Conservation (phyloP, 1,140 invertebrate genomes). For the Frieseomelitta varia region DNA sequence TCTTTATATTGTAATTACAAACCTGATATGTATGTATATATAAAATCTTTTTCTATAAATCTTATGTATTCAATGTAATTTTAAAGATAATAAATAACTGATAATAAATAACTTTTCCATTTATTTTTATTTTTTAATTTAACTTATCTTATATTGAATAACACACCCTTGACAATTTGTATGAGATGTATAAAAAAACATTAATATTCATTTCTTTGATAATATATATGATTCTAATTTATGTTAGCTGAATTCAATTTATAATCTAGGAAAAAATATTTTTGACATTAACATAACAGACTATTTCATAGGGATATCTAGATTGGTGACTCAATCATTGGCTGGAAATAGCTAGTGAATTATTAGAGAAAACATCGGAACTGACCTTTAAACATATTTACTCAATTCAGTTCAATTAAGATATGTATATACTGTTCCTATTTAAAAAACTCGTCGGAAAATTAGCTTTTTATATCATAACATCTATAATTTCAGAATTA, state of each 20-base stretch:
- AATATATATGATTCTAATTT: too few relatives aligned
- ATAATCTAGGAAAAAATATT: not conserved
- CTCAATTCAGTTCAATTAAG: not conserved
- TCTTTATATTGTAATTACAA: not conserved
- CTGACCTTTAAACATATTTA: not conserved
- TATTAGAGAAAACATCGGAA: too few relatives aligned
- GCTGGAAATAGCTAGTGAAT: too few relatives aligned
- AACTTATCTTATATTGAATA: not conserved
- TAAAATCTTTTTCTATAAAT: not conserved
- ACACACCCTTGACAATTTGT: not conserved
- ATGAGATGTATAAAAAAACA: not conserved
- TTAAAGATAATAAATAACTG: not conserved
- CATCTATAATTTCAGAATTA: not conserved
- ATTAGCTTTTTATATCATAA: not conserved
- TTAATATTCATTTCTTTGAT: not conserved
- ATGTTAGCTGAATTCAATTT: not conserved
- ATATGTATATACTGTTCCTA: too few relatives aligned
- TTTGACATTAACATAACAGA: not conserved
- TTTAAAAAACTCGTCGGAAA: not conserved
- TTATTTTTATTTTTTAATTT: not conserved
- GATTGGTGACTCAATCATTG: too few relatives aligned
- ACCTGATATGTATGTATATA: not conserved
- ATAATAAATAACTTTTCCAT: not conserved
- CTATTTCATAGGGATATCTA: too few relatives aligned
- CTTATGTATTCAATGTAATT: not conserved